Conservation (phyloP, 2,113 vertebrate genomes). For the Colaptes auratus region DNA sequence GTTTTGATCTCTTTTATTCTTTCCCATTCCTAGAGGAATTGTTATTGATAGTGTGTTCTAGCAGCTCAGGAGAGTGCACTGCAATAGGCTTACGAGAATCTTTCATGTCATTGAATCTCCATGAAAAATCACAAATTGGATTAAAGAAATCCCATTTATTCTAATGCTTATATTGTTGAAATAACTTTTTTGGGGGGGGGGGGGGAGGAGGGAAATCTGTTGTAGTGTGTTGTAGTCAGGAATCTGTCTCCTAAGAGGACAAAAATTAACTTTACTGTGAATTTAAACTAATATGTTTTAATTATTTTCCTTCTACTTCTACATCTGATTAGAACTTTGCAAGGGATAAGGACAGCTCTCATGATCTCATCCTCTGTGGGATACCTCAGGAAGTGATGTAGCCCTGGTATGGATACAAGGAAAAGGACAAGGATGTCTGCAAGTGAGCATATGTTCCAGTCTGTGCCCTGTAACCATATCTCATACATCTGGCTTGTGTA, state of each 20-base stretch:
- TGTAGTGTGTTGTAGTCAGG: background rate
- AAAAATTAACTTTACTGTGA: background rate
- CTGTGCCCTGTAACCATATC: background rate
- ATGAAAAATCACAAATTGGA: slow-evolving; percentile 35
- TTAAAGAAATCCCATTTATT: slow-evolving; percentile 11
- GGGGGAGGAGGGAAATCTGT: too few species aligned
- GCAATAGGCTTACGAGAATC: background rate
- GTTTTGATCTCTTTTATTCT: background rate
- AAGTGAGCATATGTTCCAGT: background rate
- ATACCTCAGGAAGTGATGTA: background rate
- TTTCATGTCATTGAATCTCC: background rate
- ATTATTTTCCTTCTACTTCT: background rate
- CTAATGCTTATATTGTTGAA: background rate
- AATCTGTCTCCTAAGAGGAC: background rate
- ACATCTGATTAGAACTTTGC: background rate
- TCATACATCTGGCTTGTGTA: background rate
- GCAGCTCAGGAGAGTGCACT: background rate
- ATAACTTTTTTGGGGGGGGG: background rate
- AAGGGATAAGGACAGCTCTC: background rate
- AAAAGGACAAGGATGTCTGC: background rate
- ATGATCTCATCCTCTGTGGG: background rate
- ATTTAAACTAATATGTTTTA: background rate
- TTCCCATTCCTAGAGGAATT: background rate
- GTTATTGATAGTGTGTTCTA: background rate
- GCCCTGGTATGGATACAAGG: background rate